Base-by-base conservation (phyloP, 2,888 invertebrate genomes). In the Ernsta delagoae region DNA sequence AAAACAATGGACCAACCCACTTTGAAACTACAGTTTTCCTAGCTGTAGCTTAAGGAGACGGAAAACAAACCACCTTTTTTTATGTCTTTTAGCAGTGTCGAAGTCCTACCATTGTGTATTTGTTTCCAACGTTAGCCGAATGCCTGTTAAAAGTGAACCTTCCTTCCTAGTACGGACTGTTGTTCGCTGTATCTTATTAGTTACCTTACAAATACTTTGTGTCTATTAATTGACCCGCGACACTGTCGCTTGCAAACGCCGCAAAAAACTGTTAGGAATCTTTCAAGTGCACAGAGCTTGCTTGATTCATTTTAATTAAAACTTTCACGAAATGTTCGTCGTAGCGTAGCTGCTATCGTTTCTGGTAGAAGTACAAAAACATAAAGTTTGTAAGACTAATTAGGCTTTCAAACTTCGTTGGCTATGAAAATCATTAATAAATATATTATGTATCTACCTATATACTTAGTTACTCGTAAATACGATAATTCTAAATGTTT, bases 281-380 rank as follows among this genome's bases (percentile, higher is more conserved):
- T 84, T 83, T 75, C 75, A 76, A 85, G 80, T 79, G 78, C 83
- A 82, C 83, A 78, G 77, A 79, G 24, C 24, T 24, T 24, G 75
- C 84, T 85, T 84, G 85, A 87, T 89, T 89, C 87, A 84, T 87
- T 91, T 91, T 89, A 89, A 91, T 90, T 90, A 89, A 91, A 91
- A 90, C 82, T 90, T 90, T 85, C 80, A 81, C 82, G 75, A 78
- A 83, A 81, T 76, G 81, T 85, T 82, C 83, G 84, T 83, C 24
- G 24, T 24, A 24, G 24, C 81, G 83, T 80, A 80, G 83, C 71
- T 64, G 59, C 45, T 70, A 56, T 54, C 53, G 60, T 66, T 66
- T 60, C 77, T 76, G 79, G 68, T 24, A 77, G 76, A 77, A 77
- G 77, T 82, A 78, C 80, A 69, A 61, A 73, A 71, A 73, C 56